Evolutionary conservation across 1,140 invertebrate species (phyloP), one percentile per base, ranked within the genome.

Genomic region (Anadara kagoshimensis): DNA sequence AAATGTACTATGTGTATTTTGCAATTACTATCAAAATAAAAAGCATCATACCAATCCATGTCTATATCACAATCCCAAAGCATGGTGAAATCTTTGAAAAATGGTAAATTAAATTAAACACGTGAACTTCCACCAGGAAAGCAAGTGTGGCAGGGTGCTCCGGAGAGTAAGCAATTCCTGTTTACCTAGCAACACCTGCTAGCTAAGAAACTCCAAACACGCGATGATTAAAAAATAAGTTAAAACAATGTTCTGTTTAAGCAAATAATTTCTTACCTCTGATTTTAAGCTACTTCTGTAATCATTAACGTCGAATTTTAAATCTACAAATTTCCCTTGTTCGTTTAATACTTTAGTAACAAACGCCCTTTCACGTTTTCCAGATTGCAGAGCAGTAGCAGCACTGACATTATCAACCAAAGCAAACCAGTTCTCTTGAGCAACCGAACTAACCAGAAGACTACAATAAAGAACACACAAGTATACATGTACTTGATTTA

Each of bases 221-320:
- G n/a, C n/a, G n/a, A n/a, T n/a, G n/a, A n/a, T n/a, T n/a, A n/a
- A n/a, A n/a, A n/a, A n/a, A n/a, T n/a, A 56, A 36, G 29, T 36
- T 3, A 36, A 36, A 36, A 36, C 7, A 36, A 2, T 3, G 7
- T 36, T 36, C 18, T 22, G 47, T 14, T 29, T 20, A 14, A 20
- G 16, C 4, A 16, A 63, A 18, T 36, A 58, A 22, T 45, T n/a
- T 56, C 63, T 45, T 65, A 85, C 83, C 73, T 80, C 80, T 16
- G 80, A 69, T 49, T 66, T 73, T 20, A 69, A 57, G 16, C 80
- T 77, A 18, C 76, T 69, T 41, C 74, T 78, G 62, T 76, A 85
- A 53, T 82, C 76, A 53, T 71, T 78, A 41, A 78, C 69, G 65
- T 85, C 83, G 66, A 85, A 85, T 2, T 74, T 78, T 12, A 85